Evolutionary conservation across 2,113 vertebrate species (phyloP).

Genomic region (Cinclus cinclus): DNA sequence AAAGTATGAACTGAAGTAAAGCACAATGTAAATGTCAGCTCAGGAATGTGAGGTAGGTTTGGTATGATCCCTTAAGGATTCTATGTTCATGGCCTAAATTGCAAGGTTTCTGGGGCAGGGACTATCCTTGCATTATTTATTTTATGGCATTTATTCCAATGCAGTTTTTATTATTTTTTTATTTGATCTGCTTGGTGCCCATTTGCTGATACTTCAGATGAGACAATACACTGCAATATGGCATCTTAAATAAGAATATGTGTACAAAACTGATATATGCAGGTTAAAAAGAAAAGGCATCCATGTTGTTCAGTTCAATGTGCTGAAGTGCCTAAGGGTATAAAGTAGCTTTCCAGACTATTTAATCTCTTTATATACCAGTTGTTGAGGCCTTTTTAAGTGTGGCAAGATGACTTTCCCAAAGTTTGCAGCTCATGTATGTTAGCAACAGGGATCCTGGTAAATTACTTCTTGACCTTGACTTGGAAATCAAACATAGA

Average conservation of each 20-base stretch:
- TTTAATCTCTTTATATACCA: neutral
- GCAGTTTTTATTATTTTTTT: neutral
- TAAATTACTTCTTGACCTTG: constrained; percentile 12
- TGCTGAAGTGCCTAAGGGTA: neutral
- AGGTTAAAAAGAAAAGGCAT: neutral
- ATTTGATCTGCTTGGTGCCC: neutral
- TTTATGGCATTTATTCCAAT: neutral
- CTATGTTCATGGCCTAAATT: constrained; percentile 46
- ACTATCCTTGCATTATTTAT: constrained; percentile 48
- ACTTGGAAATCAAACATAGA: neutral
- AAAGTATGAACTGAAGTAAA: neutral
- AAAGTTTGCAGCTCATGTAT: neutral
- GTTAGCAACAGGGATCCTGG: neutral
- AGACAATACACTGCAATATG: neutral
- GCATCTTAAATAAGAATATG: neutral
- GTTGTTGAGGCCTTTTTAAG: neutral
- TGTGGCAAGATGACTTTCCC: neutral
- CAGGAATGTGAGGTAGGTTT: constrained; percentile 7
- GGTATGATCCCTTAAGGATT: constrained; percentile 41
- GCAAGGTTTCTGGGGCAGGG: constrained; percentile 52
- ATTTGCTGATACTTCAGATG: neutral
- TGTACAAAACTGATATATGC: neutral
- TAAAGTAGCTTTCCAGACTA: neutral
- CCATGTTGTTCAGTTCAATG: neutral
- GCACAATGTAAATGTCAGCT: constrained; percentile 21